Base-by-base conservation (phyloP, 2,888 invertebrate species). In the Mimumesa dahlbomi region DNA sequence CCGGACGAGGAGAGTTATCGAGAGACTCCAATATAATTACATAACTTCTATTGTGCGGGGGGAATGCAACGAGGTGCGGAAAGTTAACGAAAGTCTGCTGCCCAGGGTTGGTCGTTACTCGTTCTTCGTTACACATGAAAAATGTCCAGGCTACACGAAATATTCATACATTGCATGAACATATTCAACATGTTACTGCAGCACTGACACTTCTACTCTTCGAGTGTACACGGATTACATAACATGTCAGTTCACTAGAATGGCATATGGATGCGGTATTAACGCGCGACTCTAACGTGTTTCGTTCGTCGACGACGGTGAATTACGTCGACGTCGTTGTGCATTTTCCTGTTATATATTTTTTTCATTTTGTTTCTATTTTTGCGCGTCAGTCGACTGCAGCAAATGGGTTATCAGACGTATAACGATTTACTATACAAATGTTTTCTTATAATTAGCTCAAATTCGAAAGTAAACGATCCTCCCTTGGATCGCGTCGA, bases 361-460 rank as follows among this genome's bases (percentile, higher is more conserved):
- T n/a, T n/a, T n/a, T n/a, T n/a, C n/a, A n/a, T n/a, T n/a, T 29
- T 29, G 29, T 29, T 6, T 9, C 6, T 4, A 4, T 36, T 4
- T 36, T 18, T 7, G 14, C 4, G 18, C 16, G 21, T 31, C 0
- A 11, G 7, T 19, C 9, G 56, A 38, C 57, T 42, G 56, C 66
- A 70, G 76, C 76, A 77, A 77, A 77, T 66, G 70, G 77, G 77
- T 76, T 68, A 69, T n/a, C n/a, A n/a, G n/a, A n/a, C n/a, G n/a
- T n/a, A n/a, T n/a, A n/a, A n/a, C n/a, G n/a, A n/a, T n/a, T n/a
- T n/a, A n/a, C n/a, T n/a, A n/a, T n/a, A n/a, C n/a, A n/a, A n/a
- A n/a, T n/a, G n/a, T n/a, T n/a, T n/a, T n/a, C n/a, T n/a, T n/a
- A n/a, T n/a, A n/a, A n/a, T n/a, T n/a, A n/a, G n/a, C n/a, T n/a